These are phyloP conservation scores for Numenius arquata DNA, from an alignment of 2,113 vertebrate genomes.

Conservation along the genomic window DNA sequence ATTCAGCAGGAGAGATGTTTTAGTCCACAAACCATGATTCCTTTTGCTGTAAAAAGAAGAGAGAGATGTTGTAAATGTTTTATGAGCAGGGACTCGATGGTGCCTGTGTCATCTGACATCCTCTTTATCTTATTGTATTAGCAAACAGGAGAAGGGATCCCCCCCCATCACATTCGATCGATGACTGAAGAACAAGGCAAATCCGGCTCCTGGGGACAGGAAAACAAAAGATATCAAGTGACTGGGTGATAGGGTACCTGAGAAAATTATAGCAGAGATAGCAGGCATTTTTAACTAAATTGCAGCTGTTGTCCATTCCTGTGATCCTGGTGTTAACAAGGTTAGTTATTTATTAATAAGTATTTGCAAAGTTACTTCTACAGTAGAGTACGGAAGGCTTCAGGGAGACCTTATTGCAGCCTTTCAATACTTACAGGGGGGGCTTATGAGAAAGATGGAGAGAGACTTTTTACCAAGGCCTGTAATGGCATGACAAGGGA, in stretches of 20 bases:
- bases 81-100: neutral
- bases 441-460: neutral
- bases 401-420: neutral
- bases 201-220: neutral
- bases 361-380: neutral
- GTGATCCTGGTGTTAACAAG: neutral
- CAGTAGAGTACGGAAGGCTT: neutral
- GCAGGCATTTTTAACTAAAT: slow-evolving; percentile 16
- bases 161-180: neutral
- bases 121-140: slow-evolving; percentile 4
- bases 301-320: neutral
- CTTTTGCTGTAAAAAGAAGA: neutral
- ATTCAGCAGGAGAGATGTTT: neutral
- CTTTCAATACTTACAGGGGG: neutral
- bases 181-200: slow-evolving; percentile 51
- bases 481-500: neutral
- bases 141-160: neutral
- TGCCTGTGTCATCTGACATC: neutral
- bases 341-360: slow-evolving; percentile 7
- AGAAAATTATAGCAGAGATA: slow-evolving; percentile 2
- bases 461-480: neutral
- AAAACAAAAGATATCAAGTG: slow-evolving; percentile 29
- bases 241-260: neutral
- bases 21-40: neutral
- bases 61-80: slow-evolving; percentile 19